Percentiles rank a stretch among this genome's conserved stretches.
Evolutionary conservation across 2,888 invertebrate species (phyloP).

Genomic region (Tetramorium bicarinatum): DNA sequence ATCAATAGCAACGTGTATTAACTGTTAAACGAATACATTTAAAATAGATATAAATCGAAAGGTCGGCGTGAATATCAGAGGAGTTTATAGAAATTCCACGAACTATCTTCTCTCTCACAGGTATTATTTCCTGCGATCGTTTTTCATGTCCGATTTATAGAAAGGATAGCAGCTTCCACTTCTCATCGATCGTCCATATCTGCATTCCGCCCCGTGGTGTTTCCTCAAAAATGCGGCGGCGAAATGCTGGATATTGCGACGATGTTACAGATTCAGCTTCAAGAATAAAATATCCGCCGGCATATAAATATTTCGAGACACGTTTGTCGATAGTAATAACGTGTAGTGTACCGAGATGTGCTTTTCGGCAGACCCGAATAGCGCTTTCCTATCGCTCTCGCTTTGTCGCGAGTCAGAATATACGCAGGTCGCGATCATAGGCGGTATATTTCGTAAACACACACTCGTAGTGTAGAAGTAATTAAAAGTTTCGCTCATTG

Average conservation of each 20-base stretch:
- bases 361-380: neutral
- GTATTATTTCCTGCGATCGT: constrained; percentile 44
- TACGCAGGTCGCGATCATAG: constrained; percentile 16
- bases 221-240: constrained; percentile 23
- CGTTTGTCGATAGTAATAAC: constrained; percentile 32
- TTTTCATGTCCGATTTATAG: constrained; percentile 33
- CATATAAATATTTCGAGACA: constrained; percentile 40
- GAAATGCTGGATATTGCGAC: constrained; percentile 46
- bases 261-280: constrained; percentile 14
- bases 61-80: neutral
- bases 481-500: constrained; percentile 52
- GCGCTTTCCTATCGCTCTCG: neutral
- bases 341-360: neutral
- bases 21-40: neutral
- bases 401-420: neutral
- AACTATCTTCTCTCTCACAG: neutral
- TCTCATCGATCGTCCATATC: constrained; percentile 34
- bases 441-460: constrained; percentile 28
- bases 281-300: constrained; percentile 41
- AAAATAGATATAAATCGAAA: constrained; percentile 18
- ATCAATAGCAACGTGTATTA: neutral
- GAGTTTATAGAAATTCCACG: constrained; percentile 20
- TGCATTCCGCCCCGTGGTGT: constrained; percentile 26
- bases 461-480: constrained; percentile 28
- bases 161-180: constrained; percentile 23